phyloP scores from a whole-genome alignment of 2,113 vertebrate genomes.

The Centropristis striata region DNA sequence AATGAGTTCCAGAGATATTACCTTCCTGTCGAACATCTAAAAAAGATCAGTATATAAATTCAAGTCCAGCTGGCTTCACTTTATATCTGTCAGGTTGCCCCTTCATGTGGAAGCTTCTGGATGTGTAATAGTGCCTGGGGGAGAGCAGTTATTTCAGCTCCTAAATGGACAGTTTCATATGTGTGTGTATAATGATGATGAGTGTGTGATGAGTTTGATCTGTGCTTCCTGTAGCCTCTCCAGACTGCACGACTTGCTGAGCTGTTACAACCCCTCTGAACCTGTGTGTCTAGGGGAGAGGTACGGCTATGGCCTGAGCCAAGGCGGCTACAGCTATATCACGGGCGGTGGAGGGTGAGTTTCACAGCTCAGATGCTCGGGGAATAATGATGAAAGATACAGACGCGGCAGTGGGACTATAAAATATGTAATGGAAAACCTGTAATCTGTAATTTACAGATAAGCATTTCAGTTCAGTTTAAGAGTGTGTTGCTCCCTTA shows the following conservation, averaged over 20 bases:
- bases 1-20: conserved; percentile 34
- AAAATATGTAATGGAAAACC: conserved; percentile 53
- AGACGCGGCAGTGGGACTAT: conserved; percentile 31
- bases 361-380: conserved; percentile 18
- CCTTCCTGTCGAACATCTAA: conserved; percentile 49
- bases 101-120: conserved; percentile 46
- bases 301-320: conserved; percentile 94
- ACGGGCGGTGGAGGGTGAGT: conserved; percentile 98
- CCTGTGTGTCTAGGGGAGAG: conserved; percentile 93
- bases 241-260: conserved; percentile 91
- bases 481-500: conserved; percentile 13
- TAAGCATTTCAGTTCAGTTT: conserved; percentile 48
- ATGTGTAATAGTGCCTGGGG: conserved; percentile 46
- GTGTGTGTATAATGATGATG: conserved; percentile 38
- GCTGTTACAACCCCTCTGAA: conserved; percentile 91
- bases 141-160: conserved; percentile 40
- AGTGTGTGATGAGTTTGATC: conserved; percentile 50
- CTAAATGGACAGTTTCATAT: conserved; percentile 37
- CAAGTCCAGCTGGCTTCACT: conserved; percentile 43
- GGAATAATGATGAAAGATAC: conserved; percentile 52
- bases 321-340: conserved; percentile 97
- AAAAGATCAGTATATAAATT: conserved; percentile 41
- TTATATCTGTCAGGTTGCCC: conserved; percentile 44
- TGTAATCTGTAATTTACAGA: conserved; percentile 67
- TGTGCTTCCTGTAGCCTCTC: conserved; percentile 85